These are phyloP conservation scores for Diglossa cyanea DNA, from an alignment of 2,797 vertebrate species.

Conservation along the genomic window DNA sequence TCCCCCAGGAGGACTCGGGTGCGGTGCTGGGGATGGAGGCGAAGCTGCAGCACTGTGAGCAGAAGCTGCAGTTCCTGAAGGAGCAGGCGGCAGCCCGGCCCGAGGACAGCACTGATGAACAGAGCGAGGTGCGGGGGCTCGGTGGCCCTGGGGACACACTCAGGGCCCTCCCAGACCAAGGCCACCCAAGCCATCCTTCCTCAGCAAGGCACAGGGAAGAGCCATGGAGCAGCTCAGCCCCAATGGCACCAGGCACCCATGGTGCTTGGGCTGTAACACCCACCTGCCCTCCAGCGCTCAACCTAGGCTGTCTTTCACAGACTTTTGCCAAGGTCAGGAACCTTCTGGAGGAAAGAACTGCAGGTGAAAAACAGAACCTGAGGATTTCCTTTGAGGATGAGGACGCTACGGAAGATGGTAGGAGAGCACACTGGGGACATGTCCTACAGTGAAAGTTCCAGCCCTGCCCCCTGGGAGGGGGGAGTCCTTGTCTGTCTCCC, in stretches of 20 bases:
- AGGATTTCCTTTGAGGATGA: not conserved
- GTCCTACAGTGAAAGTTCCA: not conserved
- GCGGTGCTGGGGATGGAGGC: not conserved
- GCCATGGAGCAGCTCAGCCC: not conserved
- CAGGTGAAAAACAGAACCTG: not conserved
- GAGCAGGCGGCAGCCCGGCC: not conserved
- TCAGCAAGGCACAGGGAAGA: not conserved
- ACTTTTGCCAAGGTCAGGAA: not conserved
- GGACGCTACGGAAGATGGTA: fast-evolving
- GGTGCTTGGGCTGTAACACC: not conserved
- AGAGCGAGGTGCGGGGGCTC: fast-evolving
- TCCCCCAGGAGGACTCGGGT: not conserved
- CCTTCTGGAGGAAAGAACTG: not conserved
- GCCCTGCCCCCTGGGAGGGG: not conserved
- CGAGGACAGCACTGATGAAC: fast-evolving
- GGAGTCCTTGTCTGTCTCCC: not conserved
- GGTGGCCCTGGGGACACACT: not conserved
- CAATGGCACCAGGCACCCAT: not conserved
- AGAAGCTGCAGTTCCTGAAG: conserved; percentile 6
- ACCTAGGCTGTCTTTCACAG: not conserved
- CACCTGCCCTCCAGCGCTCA: not conserved
- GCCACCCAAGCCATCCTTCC: not conserved
- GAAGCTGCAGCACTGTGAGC: not conserved
- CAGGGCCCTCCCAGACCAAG: fast-evolving
- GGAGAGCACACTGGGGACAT: not conserved